Base-by-base conservation (phyloP, 2,888 invertebrate genomes). In the Proisotoma minuta region DNA sequence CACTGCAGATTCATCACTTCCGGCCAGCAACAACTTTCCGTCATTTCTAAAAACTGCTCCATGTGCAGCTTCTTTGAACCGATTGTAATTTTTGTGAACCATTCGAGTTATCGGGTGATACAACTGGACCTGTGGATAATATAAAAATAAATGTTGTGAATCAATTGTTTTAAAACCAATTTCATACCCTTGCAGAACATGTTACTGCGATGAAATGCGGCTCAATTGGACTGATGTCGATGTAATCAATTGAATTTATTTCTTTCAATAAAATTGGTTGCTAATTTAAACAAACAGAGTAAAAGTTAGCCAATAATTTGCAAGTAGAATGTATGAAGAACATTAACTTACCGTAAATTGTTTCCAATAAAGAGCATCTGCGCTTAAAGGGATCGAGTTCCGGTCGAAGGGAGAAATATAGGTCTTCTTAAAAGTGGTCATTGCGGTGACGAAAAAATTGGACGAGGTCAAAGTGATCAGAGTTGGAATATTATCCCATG, bases 191-290 rank as follows among this genome's bases (percentile, higher is more conserved):
- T 1, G 91, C 89, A 0, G 95, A 94, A 76, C 90, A 92, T 59
- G 97, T 94, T 20, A 93, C 89, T 5, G 94, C 95, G 80, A 96
- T 91, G 77, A 90, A 87, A 80, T 91, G 84, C 0, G 96, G 95
- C 75, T 91, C 88, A 10, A 87, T 83, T 0, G 92, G 91, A 65
- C 91, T 89, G 76, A 97, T 92, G 77, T 94, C 89, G 48, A 97
- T 84, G 75, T 90, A 88, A 76, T 94, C 92, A 59, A 98, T 89
- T 0, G 91, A 87, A 23, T 93, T 93, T 78, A 89, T 92, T 78
- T 97, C 96, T 78, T 96, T 95, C 0, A 92, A 84, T 40, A 92
- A 82, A 1, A 91, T 88, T 26, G 94, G 92, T 62, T 85, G 82
- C 94, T 89, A 74, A 78, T 43, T 43, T n/a, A 34, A 34, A 34